Conservation (phyloP, 2,888 invertebrate genomes). For the Ormyrus labotus region DNA sequence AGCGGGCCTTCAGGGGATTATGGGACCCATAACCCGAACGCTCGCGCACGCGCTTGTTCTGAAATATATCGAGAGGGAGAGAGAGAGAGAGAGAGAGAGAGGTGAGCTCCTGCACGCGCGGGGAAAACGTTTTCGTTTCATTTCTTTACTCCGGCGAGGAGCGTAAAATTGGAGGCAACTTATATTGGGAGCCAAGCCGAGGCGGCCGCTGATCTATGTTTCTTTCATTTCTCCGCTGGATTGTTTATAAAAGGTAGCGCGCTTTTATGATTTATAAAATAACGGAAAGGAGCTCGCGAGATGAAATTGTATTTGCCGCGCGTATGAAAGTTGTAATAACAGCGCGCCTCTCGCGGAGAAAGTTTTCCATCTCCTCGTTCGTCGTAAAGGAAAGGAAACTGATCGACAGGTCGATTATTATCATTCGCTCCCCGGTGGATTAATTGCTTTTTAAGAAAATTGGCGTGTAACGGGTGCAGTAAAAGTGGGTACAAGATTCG, state of each 20-base stretch:
- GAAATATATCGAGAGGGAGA: constrained; percentile 67
- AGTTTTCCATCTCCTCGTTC: too few species aligned
- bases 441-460: too few species aligned
- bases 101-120: constrained; percentile 59
- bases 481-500: constrained; percentile 11
- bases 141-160: constrained; percentile 69
- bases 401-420: too few species aligned
- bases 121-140: constrained; percentile 71
- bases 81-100: neutral
- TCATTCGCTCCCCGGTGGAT: too few species aligned
- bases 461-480: too few species aligned
- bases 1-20: constrained; percentile 61
- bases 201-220: constrained; percentile 30
- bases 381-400: too few species aligned
- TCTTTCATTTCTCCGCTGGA: constrained; percentile 31
- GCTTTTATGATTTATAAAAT: constrained; percentile 36
- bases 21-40: constrained; percentile 68
- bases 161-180: constrained; percentile 70
- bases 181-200: constrained; percentile 3
- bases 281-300: neutral
- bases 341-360: neutral
- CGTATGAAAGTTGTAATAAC: neutral
- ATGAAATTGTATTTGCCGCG: constrained; percentile 21
- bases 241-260: constrained; percentile 32
- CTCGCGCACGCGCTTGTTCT: constrained; percentile 51